Evolutionary conservation across 2,113 vertebrate species (phyloP).

Genomic region (Oreochromis niloticus): DNA sequence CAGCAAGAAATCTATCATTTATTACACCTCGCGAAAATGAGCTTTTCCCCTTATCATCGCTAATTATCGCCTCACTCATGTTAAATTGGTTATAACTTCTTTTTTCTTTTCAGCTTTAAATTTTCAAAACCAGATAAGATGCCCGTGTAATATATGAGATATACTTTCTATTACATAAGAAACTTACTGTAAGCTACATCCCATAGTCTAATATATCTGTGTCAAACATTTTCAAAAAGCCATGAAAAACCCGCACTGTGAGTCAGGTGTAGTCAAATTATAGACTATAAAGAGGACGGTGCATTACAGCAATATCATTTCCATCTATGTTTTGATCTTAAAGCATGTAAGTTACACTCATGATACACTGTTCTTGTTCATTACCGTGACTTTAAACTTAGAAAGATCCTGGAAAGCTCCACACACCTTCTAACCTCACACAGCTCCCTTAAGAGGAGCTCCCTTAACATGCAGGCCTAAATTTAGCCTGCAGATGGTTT

Average conservation of each 20-base stretch:
- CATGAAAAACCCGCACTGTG: not conserved
- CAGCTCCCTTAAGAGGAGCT: conserved; percentile 16
- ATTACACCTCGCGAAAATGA: not conserved
- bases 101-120: not conserved
- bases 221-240: not conserved
- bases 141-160: not conserved
- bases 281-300: not conserved
- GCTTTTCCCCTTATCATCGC: not conserved
- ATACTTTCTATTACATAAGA: not conserved
- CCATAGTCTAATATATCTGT: not conserved
- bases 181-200: not conserved
- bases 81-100: not conserved
- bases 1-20: not conserved
- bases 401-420: conserved; percentile 5
- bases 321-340: not conserved
- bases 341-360: not conserved
- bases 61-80: not conserved
- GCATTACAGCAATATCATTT: not conserved
- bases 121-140: not conserved
- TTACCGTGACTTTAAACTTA: not conserved
- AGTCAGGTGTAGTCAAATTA: not conserved
- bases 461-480: conserved; percentile 7
- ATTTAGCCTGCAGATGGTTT: conserved; percentile 43
- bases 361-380: not conserved
- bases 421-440: conserved; percentile 8